Percentiles rank a stretch among this genome's conserved stretches.
Conservation (phyloP, 2,797 vertebrate genomes). For the Sciurus vulgaris region DNA sequence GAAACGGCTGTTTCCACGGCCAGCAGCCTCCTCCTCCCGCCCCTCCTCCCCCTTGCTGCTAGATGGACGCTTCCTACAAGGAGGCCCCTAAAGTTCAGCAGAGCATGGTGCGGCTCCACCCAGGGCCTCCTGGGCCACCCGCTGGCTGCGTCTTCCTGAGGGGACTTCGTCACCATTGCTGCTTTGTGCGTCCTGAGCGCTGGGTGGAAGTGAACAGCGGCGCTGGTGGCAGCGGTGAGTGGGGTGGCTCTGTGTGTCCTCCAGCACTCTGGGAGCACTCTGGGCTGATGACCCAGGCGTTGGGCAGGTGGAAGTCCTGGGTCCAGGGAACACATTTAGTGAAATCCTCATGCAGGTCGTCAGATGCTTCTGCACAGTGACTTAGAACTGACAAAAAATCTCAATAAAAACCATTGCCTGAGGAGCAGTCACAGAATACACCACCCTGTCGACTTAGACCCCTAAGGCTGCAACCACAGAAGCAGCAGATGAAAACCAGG, state of each 20-base stretch:
- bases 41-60: rapidly evolving
- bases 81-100: not conserved
- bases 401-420: not conserved
- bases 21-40: rapidly evolving
- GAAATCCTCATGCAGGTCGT: not conserved
- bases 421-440: not conserved
- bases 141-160: rapidly evolving
- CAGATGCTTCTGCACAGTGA: no score
- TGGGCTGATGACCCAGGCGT: rapidly evolving
- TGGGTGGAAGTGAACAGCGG: rapidly evolving
- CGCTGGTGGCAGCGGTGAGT: rapidly evolving
- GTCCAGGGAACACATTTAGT: no score
- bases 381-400: not conserved
- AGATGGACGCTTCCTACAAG: rapidly evolving
- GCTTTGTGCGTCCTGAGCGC: not conserved
- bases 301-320: not conserved
- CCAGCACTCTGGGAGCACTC: rapidly evolving
- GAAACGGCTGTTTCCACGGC: not conserved
- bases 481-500: rapidly evolving
- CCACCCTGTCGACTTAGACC: not conserved
- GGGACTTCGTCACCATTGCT: rapidly evolving
- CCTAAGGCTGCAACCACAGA: rapidly evolving
- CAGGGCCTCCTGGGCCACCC: rapidly evolving
- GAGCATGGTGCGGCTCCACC: rapidly evolving
- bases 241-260: not conserved